phyloP scores from a whole-genome alignment of 2,888 invertebrate genomes.

The Chrysolina haemoptera region DNA sequence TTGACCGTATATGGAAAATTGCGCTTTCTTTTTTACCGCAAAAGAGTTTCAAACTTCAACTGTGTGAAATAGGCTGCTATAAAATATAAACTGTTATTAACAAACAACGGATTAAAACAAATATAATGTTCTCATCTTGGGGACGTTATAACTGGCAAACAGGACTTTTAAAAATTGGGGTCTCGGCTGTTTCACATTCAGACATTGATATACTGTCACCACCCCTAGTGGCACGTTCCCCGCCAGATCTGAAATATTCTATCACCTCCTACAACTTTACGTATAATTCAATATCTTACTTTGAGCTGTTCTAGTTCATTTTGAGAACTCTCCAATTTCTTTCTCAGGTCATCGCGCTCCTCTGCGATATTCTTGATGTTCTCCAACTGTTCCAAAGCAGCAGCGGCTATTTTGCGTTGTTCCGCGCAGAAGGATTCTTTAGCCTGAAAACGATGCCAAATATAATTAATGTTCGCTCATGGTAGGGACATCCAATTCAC shows the following conservation, averaged over 20 bases:
- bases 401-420: slow-evolving; percentile 56
- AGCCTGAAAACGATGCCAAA: slow-evolving; percentile 51
- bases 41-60: no score
- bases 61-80: no score
- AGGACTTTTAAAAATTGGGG: neutral
- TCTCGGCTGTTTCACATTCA: slow-evolving; percentile 11
- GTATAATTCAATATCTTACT: slow-evolving; percentile 34
- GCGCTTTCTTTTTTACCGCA: no score
- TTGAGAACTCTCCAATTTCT: slow-evolving; percentile 58
- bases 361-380: slow-evolving; percentile 59
- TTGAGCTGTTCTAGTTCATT: slow-evolving; percentile 56
- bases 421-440: slow-evolving; percentile 60
- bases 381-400: slow-evolving; percentile 64
- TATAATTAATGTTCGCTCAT: slow-evolving; percentile 5
- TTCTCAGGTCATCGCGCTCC: slow-evolving; percentile 60
- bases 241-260: no score
- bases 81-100: no score
- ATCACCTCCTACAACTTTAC: no score
- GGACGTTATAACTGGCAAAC: neutral
- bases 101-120: slow-evolving; percentile 7
- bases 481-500: neutral
- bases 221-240: no score
- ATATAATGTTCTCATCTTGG: neutral
- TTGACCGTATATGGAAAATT: no score
- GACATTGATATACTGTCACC: no score